Evolutionary conservation across 2,113 vertebrate genomes (phyloP), one percentile per base, ranked within the genome.

Genomic region (Oreochromis tanganicae): DNA sequence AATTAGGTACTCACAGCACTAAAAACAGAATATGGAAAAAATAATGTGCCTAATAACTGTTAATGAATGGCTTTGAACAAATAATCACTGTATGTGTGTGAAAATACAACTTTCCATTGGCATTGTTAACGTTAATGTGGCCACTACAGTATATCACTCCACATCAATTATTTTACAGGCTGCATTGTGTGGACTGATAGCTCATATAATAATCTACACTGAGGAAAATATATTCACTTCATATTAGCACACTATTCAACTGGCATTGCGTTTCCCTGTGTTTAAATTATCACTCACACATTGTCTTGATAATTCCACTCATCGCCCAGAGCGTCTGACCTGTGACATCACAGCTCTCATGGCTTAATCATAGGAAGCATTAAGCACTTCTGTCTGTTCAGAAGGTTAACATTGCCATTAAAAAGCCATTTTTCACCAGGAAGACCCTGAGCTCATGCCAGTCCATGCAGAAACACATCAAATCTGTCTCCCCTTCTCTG

Each of bases 361-460:
- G 80, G 80, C 87, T 92, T 94, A 92, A 94, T 93, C 91, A 89
- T 84, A 75, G 85, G 27, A 91, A 85, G 90, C 84, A 87, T 92
- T 91, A 91, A 91, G 89, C 88, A 90, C 89, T 94, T 90, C 84
- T 87, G 80, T 83, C 90, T 75, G 81, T 85, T 89, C 93, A 85
- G 85, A 89, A 93, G 91, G 92, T 92, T 96, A 94, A 95, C 92
- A 91, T 94, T 91, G 89, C 90, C 88, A 93, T 95, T 94, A 93
- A 82, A 92, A 91, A 86, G 78, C 66, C 86, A 88, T 94, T 95
- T 87, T 92, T 95, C 93, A 86, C 88, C 84, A 50, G 63, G 19
- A 56, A 82, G 86, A 90, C 71, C 85, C 84, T 68, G 88, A 86
- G 82, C 87, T 85, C 82, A 21, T 56, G 85, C 73, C 75, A 73